Conservation (phyloP, 2,888 invertebrate species). For the Cenopis cana region DNA sequence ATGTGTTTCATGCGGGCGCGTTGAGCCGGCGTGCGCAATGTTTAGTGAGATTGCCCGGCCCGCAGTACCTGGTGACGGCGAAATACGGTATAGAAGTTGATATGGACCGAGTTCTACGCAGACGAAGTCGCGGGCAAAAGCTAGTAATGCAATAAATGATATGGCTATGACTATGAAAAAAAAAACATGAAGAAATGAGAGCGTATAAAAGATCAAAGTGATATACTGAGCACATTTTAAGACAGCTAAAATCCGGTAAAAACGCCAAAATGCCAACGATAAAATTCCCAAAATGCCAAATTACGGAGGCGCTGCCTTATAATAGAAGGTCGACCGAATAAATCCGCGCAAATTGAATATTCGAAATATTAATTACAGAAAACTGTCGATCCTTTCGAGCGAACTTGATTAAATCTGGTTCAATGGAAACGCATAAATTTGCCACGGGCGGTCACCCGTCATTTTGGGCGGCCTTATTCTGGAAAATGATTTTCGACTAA, state of each 20-base stretch:
- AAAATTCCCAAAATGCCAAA: constrained; percentile 24
- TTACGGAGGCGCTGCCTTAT: constrained; percentile 23
- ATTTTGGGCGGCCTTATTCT: constrained; percentile 49
- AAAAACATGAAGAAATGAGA: neutral
- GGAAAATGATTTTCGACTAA: neutral
- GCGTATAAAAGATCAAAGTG: constrained; percentile 4
- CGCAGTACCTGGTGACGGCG: no score
- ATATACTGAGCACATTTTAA: neutral
- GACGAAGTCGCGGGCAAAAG: no score
- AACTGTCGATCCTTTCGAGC: constrained; percentile 36
- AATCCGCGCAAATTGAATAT: constrained; percentile 43
- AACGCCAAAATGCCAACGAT: constrained; percentile 10
- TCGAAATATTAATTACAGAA: constrained; percentile 38
- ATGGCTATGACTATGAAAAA: no score
- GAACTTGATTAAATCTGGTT: constrained; percentile 44
- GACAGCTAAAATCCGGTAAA: neutral
- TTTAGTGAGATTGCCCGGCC: no score
- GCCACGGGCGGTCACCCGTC: constrained; percentile 51
- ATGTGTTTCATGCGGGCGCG: no score
- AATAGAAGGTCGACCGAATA: constrained; percentile 44
- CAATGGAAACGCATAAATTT: constrained; percentile 47
- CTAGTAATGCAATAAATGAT: no score
- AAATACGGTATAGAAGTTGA: no score
- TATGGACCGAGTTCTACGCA: no score
- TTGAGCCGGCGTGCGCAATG: no score